Evolutionary conservation across 2,797 vertebrate genomes (phyloP), one percentile per base, ranked within the genome.

Genomic region (Chromis chromis): DNA sequence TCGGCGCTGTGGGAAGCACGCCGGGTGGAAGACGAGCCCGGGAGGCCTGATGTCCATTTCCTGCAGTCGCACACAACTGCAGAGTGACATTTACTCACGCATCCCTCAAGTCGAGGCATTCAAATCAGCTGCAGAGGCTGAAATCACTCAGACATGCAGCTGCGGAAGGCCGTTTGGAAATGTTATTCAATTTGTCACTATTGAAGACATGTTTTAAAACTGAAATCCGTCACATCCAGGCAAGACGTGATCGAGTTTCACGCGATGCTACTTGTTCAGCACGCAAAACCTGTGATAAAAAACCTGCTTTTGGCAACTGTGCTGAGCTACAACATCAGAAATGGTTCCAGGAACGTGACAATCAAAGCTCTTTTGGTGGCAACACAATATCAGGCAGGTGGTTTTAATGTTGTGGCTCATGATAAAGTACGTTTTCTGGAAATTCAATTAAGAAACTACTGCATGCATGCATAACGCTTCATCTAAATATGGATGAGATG

Each of bases 41-140:
- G 76, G 78, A 80, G 74, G 81, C 67, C 73, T 17, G 66, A 79
- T 58, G 74, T 73, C 52, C 65, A 10, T 53, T 74, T 83, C 70
- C 78, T 67, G 59, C 52, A 76, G 66, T 6, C 63, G 21, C 60
- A 70, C 56, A 57, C 63, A 76, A 24, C 55, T 8, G 13, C 52
- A 46, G 13, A 39, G 22, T 55, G 72, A 57, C 74, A 62, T 78
- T 62, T 64, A 68, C 70, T 67, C 65, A 50, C 12, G 50, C 46
- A 48, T 11, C 8, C 24, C 65, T 52, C 42, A 59, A 56, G 40
- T 69, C 54, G 42, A 64, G 63, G 65, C 12, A 0, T 61, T 56
- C 40, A 12, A 42, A 70, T 62, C 54, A 39, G 55, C 22, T 33
- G 24, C 70, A 66, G n/a, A 27, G 49, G 55, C 46, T 52, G 64